Conservation (phyloP, 2,797 vertebrate species). For the Tadarida brasiliensis region DNA sequence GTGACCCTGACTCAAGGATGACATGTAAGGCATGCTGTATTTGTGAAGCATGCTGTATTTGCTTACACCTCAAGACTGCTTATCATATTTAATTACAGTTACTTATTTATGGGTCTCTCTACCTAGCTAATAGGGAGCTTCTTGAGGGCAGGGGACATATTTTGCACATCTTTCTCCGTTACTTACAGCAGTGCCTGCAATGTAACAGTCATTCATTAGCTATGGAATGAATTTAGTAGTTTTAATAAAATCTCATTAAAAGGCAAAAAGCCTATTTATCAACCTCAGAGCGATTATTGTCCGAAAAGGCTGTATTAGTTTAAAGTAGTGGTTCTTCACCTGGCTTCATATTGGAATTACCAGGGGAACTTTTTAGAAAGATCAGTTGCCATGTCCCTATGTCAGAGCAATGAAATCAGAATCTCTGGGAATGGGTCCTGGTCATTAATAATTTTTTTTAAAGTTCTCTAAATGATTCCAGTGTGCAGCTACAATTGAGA, state of each 20-base stretch:
- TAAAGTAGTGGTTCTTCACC: slow-evolving; percentile 62
- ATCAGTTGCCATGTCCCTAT: slow-evolving; percentile 20
- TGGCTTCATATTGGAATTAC: slow-evolving; percentile 54
- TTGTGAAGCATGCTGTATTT: slow-evolving; percentile 73
- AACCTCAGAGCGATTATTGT: slow-evolving; percentile 52
- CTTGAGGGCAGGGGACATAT: slow-evolving; percentile 65
- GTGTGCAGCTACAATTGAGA: slow-evolving; percentile 19
- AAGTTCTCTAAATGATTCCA: slow-evolving; percentile 39
- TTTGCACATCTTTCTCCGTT: slow-evolving; percentile 54
- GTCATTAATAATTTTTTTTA: slow-evolving; percentile 24
- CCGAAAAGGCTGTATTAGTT: slow-evolving; percentile 61
- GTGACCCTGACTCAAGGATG: slow-evolving; percentile 62
- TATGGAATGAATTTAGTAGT: slow-evolving; percentile 65
- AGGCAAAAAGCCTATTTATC: slow-evolving; percentile 66
- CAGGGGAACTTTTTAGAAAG: slow-evolving; percentile 44
- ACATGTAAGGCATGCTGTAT: slow-evolving; percentile 41
- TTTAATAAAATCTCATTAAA: slow-evolving; percentile 78
- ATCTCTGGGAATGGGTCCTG: slow-evolving; percentile 36
- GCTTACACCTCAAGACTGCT: slow-evolving; percentile 69
- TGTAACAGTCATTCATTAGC: slow-evolving; percentile 15
- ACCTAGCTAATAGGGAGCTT: slow-evolving; percentile 66
- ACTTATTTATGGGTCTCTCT: slow-evolving; percentile 73
- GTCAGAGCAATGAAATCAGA: slow-evolving; percentile 57
- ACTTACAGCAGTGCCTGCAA: slow-evolving; percentile 12
- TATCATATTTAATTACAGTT: slow-evolving; percentile 81